Conservation (phyloP, 2,113 vertebrate species). For the Catagonus wagneri region DNA sequence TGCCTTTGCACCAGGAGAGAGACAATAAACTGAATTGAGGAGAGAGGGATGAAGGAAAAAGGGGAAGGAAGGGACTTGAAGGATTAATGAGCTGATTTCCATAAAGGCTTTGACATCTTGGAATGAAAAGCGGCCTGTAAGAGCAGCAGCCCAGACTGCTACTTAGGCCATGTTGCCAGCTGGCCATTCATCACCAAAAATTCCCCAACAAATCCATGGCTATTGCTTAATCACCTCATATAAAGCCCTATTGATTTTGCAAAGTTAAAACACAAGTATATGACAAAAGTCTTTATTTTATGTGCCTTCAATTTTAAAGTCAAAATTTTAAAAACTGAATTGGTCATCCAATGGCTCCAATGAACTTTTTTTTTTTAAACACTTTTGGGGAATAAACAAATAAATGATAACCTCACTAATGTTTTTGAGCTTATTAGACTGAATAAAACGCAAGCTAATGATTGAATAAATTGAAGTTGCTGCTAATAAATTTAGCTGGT, state of each 20-base stretch:
- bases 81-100: conserved; percentile 80
- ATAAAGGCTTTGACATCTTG: conserved; percentile 72
- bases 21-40: conserved; percentile 36
- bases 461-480: conserved; percentile 20
- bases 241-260: conserved; percentile 78
- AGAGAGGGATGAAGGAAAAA: conserved; percentile 39
- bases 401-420: conserved; percentile 29
- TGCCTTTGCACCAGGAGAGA: neutral
- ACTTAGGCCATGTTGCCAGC: conserved; percentile 55
- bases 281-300: conserved; percentile 72
- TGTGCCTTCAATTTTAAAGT: conserved; percentile 61
- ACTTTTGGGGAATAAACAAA: conserved; percentile 38
- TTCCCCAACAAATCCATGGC: conserved; percentile 68
- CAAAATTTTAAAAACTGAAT: conserved; percentile 53
- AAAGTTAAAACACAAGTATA: conserved; percentile 78
- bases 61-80: conserved; percentile 58
- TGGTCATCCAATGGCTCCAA: conserved; percentile 21
- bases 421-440: conserved; percentile 43
- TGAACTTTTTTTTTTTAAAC: neutral
- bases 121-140: conserved; percentile 75
- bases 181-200: conserved; percentile 76
- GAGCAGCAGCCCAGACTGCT: conserved; percentile 59
- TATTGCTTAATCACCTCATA: conserved; percentile 70
- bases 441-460: neutral
- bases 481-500: neutral